Conservation (phyloP, 2,113 vertebrate genomes). For the Sphaerodactylus townsendi region DNA sequence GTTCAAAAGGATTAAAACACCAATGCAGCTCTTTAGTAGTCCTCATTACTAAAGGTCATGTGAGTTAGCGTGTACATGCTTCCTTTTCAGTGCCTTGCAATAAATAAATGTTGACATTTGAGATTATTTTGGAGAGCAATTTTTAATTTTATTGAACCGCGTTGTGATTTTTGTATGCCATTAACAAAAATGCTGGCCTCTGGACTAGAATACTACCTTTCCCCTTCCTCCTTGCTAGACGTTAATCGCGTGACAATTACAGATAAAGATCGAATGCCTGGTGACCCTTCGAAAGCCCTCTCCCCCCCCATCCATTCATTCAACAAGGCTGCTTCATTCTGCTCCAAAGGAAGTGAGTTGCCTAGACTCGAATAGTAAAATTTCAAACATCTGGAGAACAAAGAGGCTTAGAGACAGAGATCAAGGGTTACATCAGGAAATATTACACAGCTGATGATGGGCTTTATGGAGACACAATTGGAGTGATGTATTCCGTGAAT, state of each 20-base stretch:
- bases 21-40: too few relatives aligned
- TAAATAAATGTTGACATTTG: constrained; percentile 23
- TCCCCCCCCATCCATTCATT: not conserved
- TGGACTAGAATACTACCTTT: not conserved
- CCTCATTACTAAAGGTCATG: not conserved
- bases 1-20: too few relatives aligned
- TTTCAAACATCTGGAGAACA: not conserved
- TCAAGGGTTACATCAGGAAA: not conserved
- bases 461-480: not conserved
- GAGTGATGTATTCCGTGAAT: too few relatives aligned
- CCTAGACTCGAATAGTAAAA: not conserved
- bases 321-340: not conserved
- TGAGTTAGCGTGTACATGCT: not conserved
- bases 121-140: constrained; percentile 12
- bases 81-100: not conserved
- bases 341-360: not conserved
- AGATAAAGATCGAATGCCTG: not conserved
- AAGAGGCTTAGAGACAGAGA: not conserved
- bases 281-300: not conserved
- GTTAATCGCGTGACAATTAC: constrained; percentile 33
- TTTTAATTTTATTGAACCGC: not conserved
- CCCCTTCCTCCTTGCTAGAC: not conserved
- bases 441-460: not conserved
- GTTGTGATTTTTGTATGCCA: constrained; percentile 37
- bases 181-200: not conserved